Evolutionary conservation across 2,888 invertebrate genomes (phyloP).

Genomic region (Himalopsyche japonica): DNA sequence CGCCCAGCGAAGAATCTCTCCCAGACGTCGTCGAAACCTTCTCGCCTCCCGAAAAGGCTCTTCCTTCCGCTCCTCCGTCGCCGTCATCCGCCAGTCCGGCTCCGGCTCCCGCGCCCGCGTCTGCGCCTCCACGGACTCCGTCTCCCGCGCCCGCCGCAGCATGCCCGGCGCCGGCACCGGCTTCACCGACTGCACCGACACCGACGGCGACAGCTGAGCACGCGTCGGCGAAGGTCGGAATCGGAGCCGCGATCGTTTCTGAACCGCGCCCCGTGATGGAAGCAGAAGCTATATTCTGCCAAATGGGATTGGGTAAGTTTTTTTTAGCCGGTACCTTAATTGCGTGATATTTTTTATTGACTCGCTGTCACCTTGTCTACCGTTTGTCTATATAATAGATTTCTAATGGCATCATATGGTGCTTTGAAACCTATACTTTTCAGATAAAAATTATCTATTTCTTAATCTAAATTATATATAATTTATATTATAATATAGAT

Average conservation of each 20-base stretch:
- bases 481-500: too few species aligned
- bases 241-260: neutral
- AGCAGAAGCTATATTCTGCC: neutral
- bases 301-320: neutral
- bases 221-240: neutral
- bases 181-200: neutral
- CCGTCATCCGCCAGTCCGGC: conserved; percentile 41
- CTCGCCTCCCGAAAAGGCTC: neutral
- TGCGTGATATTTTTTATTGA: too few species aligned
- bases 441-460: too few species aligned
- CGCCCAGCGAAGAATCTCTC: conserved; percentile 28
- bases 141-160: conserved; percentile 37
- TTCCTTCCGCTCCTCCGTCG: conserved; percentile 42
- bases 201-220: neutral
- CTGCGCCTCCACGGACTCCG: conserved; percentile 38
- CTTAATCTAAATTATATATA: too few species aligned
- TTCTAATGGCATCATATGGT: too few species aligned
- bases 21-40: conserved; percentile 37
- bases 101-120: conserved; percentile 40
- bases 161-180: conserved; percentile 19
- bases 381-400: too few species aligned
- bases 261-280: neutral
- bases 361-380: too few species aligned
- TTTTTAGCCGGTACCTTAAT: neutral
- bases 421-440: too few species aligned